These are phyloP conservation scores for Troilus luridus DNA, from an alignment of 2,888 invertebrate species.

Conservation along the genomic window DNA sequence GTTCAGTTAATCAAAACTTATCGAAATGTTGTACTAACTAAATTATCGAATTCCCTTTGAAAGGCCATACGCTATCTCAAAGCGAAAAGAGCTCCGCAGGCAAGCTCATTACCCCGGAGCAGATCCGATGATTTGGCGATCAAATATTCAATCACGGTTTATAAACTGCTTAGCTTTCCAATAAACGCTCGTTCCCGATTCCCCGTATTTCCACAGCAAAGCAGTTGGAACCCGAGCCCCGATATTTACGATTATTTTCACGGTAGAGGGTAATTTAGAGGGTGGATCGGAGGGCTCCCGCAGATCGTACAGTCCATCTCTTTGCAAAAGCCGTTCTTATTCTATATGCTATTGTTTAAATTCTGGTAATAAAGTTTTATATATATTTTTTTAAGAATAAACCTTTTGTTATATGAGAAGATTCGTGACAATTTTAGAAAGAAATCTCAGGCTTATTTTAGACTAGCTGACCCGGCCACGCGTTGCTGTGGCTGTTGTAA, in stretches of 20 bases:
- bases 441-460: too few relatives aligned
- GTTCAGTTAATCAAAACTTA: too few relatives aligned
- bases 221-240: neutral
- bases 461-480: too few relatives aligned
- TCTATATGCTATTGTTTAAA: neutral
- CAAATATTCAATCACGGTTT: slow-evolving; percentile 17
- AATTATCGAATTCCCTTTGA: neutral
- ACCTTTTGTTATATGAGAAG: neutral
- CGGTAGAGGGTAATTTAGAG: neutral
- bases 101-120: neutral
- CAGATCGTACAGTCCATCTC: neutral
- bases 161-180: slow-evolving; percentile 15
- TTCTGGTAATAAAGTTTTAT: neutral
- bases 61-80: neutral
- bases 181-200: neutral
- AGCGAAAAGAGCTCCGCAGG: neutral
- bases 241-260: slow-evolving; percentile 35
- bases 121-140: neutral
- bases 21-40: neutral
- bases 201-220: neutral
- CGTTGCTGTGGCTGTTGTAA: too few relatives aligned
- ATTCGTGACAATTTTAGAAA: neutral
- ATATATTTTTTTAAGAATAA: neutral
- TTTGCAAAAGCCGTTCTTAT: neutral
- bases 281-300: neutral